Base-by-base conservation (phyloP, 64 coral and sea anemone genomes). In the Montipora sp. region DNA sequence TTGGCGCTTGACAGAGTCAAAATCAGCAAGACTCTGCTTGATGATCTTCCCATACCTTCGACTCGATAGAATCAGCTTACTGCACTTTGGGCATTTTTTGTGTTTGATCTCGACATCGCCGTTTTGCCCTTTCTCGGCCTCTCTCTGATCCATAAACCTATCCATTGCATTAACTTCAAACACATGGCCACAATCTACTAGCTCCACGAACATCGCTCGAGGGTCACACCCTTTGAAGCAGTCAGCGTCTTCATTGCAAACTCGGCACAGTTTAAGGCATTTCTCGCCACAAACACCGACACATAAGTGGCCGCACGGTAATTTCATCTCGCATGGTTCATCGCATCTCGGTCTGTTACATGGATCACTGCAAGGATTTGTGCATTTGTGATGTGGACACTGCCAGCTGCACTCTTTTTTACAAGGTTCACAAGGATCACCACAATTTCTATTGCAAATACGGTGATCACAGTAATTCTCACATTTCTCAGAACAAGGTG, bases 101-200 rank as follows among this genome's bases (percentile, higher is more conserved):
- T 71, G 46, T 47, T 51, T 85, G 61, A 85, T 71, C 48, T 71
- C 63, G 20, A 2, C 47, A 23, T 85, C 65, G 6, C 65, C 8
- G 19, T 8, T 67, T 50, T 50, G 27, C 20, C 19, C 51, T 24
- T 57, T 15, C 11, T 19, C 91, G 13, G 5, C 13, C 46, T 91
- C 63, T 20, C 21, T 16, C n/a, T 72, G 8, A 5, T 80, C 89
- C 89, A 95, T 95, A 18, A 74, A 89, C 4, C 57, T 15, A 78
- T 98, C 96, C 71, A 98, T 44, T 7, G 57, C 80, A 8, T 72
- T 50, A 5, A 98, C 96, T 68, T 98, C 96, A 24, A 96, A 79
- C 27, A 96, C 81, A 22, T 98, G 96, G 4, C 89, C 78, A 74
- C 96, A 98, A 79, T 95, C 93, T 0, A 71, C 46, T 4, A 98